Conservation (phyloP, 2,113 vertebrate genomes). For the Egretta garzetta region DNA sequence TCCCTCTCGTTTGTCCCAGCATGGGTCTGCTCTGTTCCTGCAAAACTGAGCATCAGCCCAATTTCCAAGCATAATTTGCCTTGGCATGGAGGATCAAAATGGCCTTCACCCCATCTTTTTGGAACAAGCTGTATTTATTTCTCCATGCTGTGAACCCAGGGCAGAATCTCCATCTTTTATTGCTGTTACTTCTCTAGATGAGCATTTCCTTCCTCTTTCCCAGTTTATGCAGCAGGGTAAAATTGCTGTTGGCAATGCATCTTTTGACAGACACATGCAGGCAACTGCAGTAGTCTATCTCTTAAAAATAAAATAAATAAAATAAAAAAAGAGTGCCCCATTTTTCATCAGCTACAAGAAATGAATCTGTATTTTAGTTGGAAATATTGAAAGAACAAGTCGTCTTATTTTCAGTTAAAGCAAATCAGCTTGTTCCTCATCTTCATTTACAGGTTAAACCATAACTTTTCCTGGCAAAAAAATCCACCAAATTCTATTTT, state of each 20-base stretch:
- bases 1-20: neutral
- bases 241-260: neutral
- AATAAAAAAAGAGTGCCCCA: too few species aligned
- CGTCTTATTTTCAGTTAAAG: neutral
- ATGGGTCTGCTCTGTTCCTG: neutral
- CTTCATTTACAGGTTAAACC: neutral
- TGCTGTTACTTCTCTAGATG: neutral
- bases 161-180: neutral
- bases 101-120: neutral
- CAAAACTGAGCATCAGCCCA: neutral
- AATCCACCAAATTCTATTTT: neutral
- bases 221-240: constrained; percentile 2
- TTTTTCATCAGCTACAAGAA: neutral
- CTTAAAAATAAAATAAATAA: neutral
- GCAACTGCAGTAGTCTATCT: neutral
- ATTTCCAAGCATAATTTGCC: neutral
- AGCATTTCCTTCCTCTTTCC: constrained; percentile 30
- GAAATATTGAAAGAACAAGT: neutral
- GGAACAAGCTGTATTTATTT: neutral
- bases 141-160: neutral
- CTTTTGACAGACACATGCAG: neutral
- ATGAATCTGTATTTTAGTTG: neutral
- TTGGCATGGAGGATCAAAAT: neutral
- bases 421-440: neutral
- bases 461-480: neutral